Conservation (phyloP, 2,113 vertebrate genomes). For the Gadus chalcogrammus region DNA sequence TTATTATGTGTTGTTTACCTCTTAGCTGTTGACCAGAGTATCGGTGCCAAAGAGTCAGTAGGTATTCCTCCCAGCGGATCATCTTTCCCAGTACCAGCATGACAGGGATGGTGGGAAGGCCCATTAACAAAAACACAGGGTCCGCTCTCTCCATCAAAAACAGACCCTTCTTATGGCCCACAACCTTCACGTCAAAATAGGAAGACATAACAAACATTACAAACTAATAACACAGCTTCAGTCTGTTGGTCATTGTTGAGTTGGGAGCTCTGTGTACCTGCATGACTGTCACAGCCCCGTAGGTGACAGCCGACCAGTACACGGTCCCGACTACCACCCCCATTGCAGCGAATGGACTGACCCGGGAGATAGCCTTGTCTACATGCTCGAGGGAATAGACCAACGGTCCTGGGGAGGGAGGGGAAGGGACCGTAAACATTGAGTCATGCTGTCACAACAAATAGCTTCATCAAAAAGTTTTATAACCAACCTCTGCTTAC, state of each 20-base stretch:
- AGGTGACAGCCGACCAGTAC: slow-evolving; percentile 78
- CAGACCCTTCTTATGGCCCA: slow-evolving; percentile 77
- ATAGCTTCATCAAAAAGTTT: too few species aligned
- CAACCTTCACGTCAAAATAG: slow-evolving; percentile 53
- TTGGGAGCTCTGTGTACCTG: slow-evolving; percentile 56
- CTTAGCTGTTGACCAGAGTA: slow-evolving; percentile 43
- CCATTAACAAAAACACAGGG: slow-evolving; percentile 75
- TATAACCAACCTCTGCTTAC: too few species aligned
- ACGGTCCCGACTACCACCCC: slow-evolving; percentile 71
- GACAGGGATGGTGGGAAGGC: slow-evolving; percentile 75
- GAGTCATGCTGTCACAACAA: too few species aligned
- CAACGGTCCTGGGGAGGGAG: slow-evolving; percentile 60
- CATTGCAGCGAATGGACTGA: slow-evolving; percentile 71
- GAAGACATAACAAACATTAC: not conserved
- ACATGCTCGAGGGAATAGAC: slow-evolving; percentile 75
- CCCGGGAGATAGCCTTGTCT: slow-evolving; percentile 67
- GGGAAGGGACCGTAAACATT: too few species aligned
- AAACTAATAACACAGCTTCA: not conserved
- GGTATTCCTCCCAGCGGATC: slow-evolving; percentile 77
- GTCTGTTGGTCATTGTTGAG: not conserved
- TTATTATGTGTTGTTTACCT: too few species aligned
- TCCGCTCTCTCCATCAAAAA: slow-evolving; percentile 74
- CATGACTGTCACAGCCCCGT: slow-evolving; percentile 78
- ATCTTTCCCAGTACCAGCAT: slow-evolving; percentile 76
- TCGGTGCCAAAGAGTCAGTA: slow-evolving; percentile 72